Conservation (phyloP, 1,140 invertebrate species). For the Bombus balteatus region DNA sequence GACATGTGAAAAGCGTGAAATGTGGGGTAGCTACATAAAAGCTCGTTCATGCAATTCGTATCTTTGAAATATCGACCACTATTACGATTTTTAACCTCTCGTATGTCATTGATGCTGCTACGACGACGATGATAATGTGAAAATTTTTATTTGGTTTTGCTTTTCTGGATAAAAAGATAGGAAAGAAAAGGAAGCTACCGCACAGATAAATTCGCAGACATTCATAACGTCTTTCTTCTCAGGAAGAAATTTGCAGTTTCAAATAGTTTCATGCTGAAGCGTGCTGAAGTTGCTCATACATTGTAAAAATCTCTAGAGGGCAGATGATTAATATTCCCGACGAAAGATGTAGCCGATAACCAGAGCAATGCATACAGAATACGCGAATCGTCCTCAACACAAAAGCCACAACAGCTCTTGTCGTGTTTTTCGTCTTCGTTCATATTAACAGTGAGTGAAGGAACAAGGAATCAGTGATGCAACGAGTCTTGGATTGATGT, state of each 20-base stretch:
- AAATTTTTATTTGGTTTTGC: too few species aligned
- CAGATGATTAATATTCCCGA: background rate
- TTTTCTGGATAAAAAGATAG: too few species aligned
- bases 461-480: background rate
- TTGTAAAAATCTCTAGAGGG: background rate
- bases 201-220: background rate
- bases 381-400: background rate
- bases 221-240: background rate
- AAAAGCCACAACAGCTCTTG: background rate
- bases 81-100: too few species aligned
- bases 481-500: slow-evolving; percentile 35
- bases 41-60: too few species aligned
- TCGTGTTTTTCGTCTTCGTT: background rate
- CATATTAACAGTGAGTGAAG: background rate
- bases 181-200: too few species aligned
- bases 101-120: too few species aligned
- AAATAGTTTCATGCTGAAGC: background rate
- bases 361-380: background rate
- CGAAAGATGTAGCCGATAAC: background rate
- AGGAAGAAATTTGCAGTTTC: background rate
- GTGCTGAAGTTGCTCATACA: background rate
- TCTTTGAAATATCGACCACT: too few species aligned
- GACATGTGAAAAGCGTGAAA: too few species aligned
- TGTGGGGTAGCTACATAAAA: too few species aligned
- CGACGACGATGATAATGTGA: too few species aligned